Evolutionary conservation across 2,797 vertebrate genomes (phyloP), one percentile per base, ranked within the genome.

Genomic region (Channallabes apus): DNA sequence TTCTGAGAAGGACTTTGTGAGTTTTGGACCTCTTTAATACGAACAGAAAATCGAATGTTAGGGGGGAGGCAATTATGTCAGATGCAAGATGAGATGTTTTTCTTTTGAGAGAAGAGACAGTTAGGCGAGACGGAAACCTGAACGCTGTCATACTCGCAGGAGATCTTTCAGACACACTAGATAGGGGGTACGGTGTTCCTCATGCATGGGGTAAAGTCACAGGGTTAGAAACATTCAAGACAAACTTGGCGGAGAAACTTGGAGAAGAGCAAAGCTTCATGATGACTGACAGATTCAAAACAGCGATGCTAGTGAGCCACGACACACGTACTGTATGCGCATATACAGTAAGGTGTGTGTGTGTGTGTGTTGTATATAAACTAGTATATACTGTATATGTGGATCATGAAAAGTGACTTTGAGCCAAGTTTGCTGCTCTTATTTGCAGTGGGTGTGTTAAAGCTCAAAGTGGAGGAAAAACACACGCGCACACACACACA

Each of bases 361-460:
- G 59, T 18, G 56, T 35, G 4, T 64, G 35, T 46, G 22, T 76
- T 83, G 62, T 68, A 20, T 85, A 38, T 86, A 46, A 46, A 46
- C 46, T 46, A 46, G 46, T 46, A 72, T 75, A 18, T 82, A 80
- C 61, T 86, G 24, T 83, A n/a, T 84, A 85, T 85, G 67, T 87
- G 82, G 79, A 76, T 79, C 86, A 71, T 56, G 56, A 77, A 88
- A 86, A 82, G 84, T 82, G 68, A 87, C 86, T 88, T 89, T 84
- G 84, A 86, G 87, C 75, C 87, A 88, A 89, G 85, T 89, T 87
- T 80, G 79, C 82, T 85, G 85, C 51, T 77, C 71, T 77, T 88
- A 81, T 73, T 79, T 80, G 61, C 61, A 69, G 72, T 82, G 71
- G 79, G 68, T 54, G 51, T 76, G 65, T 35, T 76, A 54, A n/a